Percentiles rank a stretch among this genome's conserved stretches.
Evolutionary conservation across 2,888 invertebrate genomes (phyloP).

Genomic region (Hirtodrosophila alboralis): DNA sequence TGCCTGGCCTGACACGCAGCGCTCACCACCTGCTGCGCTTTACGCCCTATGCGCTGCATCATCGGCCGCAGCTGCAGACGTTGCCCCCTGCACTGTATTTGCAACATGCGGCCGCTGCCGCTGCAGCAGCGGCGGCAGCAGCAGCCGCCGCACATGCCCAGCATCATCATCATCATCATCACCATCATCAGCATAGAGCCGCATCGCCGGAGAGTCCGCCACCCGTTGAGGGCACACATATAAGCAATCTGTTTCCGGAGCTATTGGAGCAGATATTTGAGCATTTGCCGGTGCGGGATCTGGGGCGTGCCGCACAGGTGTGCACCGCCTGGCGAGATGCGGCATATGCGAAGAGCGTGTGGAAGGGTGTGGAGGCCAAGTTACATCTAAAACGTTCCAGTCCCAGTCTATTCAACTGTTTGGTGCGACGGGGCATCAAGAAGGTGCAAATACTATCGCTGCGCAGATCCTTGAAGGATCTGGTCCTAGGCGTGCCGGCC

Average conservation of each 20-base stretch:
- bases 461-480: slow-evolving; percentile 92
- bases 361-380: slow-evolving; percentile 96
- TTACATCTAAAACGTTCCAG: slow-evolving; percentile 93
- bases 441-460: slow-evolving; percentile 95
- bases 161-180: slow-evolving; percentile 82
- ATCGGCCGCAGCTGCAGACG: slow-evolving; percentile 86
- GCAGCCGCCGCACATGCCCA: slow-evolving; percentile 77
- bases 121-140: slow-evolving; percentile 77
- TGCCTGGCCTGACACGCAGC: slow-evolving; percentile 83
- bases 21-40: slow-evolving; percentile 84
- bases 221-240: slow-evolving; percentile 88
- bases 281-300: slow-evolving; percentile 93
- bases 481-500: slow-evolving; percentile 93
- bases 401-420: slow-evolving; percentile 92
- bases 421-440: slow-evolving; percentile 94
- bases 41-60: slow-evolving; percentile 88
- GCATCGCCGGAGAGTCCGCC: slow-evolving; percentile 84
- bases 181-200: slow-evolving; percentile 79
- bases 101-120: slow-evolving; percentile 76
- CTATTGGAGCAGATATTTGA: slow-evolving; percentile 96
- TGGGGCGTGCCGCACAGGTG: slow-evolving; percentile 95
- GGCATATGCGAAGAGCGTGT: slow-evolving; percentile 95
- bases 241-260: slow-evolving; percentile 95
- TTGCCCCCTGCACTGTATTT: slow-evolving; percentile 80
- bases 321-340: slow-evolving; percentile 96